Conservation (phyloP, 2,113 vertebrate species). For the Sapayoa aenigma region DNA sequence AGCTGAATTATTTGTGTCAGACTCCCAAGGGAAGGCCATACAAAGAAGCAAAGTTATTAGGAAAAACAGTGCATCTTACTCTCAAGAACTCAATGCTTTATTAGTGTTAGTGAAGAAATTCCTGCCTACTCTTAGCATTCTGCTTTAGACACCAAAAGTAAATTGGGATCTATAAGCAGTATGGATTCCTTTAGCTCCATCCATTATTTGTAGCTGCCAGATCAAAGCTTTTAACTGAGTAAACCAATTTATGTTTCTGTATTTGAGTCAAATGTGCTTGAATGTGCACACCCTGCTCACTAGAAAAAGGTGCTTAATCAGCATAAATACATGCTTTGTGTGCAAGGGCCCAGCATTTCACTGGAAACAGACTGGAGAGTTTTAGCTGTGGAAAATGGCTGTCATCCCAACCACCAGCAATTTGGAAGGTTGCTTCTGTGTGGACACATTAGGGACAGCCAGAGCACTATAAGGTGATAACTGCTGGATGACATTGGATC, state of each 20-base stretch:
- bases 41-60: not conserved
- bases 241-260: not conserved
- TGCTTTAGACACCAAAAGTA: not conserved
- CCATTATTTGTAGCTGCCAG: not conserved
- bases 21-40: not conserved
- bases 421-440: not conserved
- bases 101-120: not conserved
- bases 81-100: not conserved
- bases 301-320: not conserved
- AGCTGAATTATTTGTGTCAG: not conserved
- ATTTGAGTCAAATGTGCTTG: not conserved
- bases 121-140: not conserved
- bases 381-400: not conserved
- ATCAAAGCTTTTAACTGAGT: conserved; percentile 18
- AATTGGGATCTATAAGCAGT: not conserved
- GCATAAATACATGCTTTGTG: not conserved
- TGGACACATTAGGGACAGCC: not conserved
- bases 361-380: not conserved
- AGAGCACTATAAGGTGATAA: not conserved
- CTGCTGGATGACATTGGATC: not conserved
- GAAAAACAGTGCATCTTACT: not conserved
- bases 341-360: not conserved
- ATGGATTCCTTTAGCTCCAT: not conserved
- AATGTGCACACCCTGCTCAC: not conserved
- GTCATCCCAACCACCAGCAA: not conserved